Evolutionary conservation across 1,140 invertebrate species (phyloP).

Genomic region (Lucilia cuprina): DNA sequence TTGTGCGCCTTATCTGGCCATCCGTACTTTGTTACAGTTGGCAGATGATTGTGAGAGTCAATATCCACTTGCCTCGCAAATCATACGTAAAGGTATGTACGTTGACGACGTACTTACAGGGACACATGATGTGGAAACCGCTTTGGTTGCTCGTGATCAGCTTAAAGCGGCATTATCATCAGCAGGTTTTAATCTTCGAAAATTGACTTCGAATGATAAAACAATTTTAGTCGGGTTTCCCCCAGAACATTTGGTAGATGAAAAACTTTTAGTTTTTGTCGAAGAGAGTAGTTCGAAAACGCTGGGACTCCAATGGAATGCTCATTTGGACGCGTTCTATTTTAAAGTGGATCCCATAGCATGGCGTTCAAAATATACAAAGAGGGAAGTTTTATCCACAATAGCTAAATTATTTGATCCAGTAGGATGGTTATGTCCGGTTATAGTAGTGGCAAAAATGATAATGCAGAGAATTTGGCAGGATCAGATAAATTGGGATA

Average conservation of each 20-base stretch:
- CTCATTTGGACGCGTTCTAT: not conserved
- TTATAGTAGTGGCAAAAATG: too few relatives aligned
- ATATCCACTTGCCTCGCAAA: not conserved
- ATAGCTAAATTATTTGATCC: too few relatives aligned
- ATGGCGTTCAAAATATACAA: not conserved
- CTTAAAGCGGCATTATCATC: not conserved
- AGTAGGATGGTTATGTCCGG: too few relatives aligned
- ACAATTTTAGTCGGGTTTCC: not conserved
- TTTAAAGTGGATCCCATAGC: not conserved
- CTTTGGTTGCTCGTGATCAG: not conserved
- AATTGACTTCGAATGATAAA: not conserved
- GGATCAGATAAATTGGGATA: too few relatives aligned
- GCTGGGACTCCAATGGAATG: not conserved
- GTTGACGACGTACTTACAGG: too few relatives aligned
- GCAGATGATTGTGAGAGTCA: too few relatives aligned
- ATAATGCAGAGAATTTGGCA: too few relatives aligned
- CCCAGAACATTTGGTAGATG: not conserved
- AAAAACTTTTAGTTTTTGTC: not conserved
- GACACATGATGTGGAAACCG: not conserved
- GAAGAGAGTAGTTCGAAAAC: not conserved
- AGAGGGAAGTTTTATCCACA: not conserved
- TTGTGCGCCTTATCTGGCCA: too few relatives aligned
- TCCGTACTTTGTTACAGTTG: too few relatives aligned
- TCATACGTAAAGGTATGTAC: too few relatives aligned
- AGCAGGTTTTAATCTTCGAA: not conserved